phyloP scores from a whole-genome alignment of 2,113 vertebrate species.

The Heterotilapia buettikoferi region DNA sequence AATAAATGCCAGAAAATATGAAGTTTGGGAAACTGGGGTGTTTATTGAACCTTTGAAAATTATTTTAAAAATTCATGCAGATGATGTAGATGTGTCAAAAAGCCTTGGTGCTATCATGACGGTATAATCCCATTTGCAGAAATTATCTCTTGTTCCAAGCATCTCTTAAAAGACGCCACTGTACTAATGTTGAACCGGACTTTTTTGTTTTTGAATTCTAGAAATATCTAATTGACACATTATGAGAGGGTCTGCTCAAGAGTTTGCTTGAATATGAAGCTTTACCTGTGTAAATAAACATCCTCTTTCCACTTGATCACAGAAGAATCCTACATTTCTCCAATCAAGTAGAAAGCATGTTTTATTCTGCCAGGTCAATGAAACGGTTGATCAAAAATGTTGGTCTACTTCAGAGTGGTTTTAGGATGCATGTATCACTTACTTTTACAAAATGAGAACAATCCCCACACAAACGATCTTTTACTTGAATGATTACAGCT shows the following conservation, averaged over 20 bases:
- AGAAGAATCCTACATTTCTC: not conserved
- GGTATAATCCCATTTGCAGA: not conserved
- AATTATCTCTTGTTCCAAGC: not conserved
- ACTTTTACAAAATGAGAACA: not conserved
- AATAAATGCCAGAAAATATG: not conserved
- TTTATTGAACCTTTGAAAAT: not conserved
- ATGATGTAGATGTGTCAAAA: not conserved
- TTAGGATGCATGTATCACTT: rapidly evolving
- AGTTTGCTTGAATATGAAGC: not conserved
- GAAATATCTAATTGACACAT: not conserved
- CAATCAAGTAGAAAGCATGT: not conserved
- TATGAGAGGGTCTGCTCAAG: not conserved
- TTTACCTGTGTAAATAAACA: not conserved
- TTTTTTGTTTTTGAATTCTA: not conserved
- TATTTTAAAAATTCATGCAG: not conserved
- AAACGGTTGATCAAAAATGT: not conserved
- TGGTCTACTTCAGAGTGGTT: not conserved
- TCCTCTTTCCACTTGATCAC: not conserved
- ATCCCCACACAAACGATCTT: not conserved
- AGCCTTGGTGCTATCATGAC: not conserved
- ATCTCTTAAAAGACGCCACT: not conserved
- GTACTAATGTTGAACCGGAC: not conserved
- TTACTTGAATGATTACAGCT: not conserved
- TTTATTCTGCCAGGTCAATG: rapidly evolving
- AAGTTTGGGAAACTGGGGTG: not conserved